Base-by-base conservation (phyloP, 2,113 vertebrate species). In the Trichechus manatus region DNA sequence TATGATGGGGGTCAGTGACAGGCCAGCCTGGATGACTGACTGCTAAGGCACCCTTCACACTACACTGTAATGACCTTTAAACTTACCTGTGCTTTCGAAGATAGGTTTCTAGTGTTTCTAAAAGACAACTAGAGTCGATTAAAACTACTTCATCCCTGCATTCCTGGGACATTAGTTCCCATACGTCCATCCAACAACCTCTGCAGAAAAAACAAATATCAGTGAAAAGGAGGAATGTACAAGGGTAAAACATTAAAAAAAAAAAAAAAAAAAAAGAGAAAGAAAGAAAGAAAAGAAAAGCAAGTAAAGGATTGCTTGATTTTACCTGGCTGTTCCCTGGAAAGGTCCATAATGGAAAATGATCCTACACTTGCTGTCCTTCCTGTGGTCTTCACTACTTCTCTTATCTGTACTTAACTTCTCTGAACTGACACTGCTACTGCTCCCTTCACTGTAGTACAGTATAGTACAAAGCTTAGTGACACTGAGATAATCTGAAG, bases 91-190 rank as follows among this genome's bases (percentile, higher is more conserved):
- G 99, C 98, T 99, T 99, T 53, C 99, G 99, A 91, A 99, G 98
- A 96, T 99, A 99, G 0, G 99, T 99, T 98, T 99, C 99, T 98
- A 99, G 98, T 0, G 99, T 99, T 98, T 99, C 99, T 95, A 99
- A 98, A 87, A 99, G 99, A 98, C 99, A 99, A 94, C 99, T 99
- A 9, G 99, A 99, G 97, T 99, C 99, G 31, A 99, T 99, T 97
- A 99, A 98, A 98, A 99, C 99, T 88, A 99, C 99, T 98, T 99
- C 99, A 95, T 99, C 99, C 95, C 99, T 98, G 99, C 99, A 99
- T 97, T 99, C 99, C 98, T 99, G 99, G 97, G 99, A 99, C 99
- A 99, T 99, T 83, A 99, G 98, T 98, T 99, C 99, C 99, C 99
- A 99, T 82, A 99, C 99, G 78, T 99, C 99, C 99, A 99, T 99